Percentiles rank a stretch among this genome's conserved stretches.
Evolutionary conservation across 2,113 vertebrate species (phyloP).

Genomic region (Campylomormyrus tamandua): DNA sequence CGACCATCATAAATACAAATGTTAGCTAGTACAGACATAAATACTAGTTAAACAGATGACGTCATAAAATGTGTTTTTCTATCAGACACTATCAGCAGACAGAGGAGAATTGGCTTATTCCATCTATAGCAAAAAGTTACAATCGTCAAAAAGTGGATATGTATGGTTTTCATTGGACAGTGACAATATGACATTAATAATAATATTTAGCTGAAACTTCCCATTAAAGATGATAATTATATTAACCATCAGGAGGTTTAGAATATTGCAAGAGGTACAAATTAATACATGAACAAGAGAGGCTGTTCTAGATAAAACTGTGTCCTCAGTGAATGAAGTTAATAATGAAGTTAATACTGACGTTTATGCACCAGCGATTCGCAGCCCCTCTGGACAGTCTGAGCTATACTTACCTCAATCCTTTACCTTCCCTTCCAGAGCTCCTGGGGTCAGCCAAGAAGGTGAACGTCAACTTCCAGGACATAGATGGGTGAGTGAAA

Average conservation of each 20-base stretch:
- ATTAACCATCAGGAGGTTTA: not conserved
- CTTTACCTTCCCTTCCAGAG: constrained; percentile 47
- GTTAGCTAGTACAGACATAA: not conserved
- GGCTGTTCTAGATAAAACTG: not conserved
- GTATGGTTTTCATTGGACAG: not conserved
- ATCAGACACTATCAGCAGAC: not conserved
- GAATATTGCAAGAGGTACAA: not conserved
- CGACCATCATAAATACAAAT: not conserved
- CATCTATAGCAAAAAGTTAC: not conserved
- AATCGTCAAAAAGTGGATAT: not conserved
- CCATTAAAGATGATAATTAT: not conserved
- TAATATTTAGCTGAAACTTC: not conserved
- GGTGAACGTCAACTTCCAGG: constrained; percentile 78
- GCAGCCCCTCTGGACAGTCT: not conserved
- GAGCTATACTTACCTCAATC: not conserved
- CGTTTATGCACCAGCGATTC: not conserved
- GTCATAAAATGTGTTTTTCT: not conserved
- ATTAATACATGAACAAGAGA: not conserved
- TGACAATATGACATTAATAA: not conserved
- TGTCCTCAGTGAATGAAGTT: not conserved
- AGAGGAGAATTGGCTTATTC: not conserved
- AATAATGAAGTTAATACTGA: not conserved
- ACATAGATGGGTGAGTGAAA: constrained; percentile 69
- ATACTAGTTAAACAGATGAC: not conserved
- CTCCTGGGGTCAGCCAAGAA: constrained; percentile 71